phyloP scores from a whole-genome alignment of 2,113 vertebrate species.

The Xiphophorus hellerii region DNA sequence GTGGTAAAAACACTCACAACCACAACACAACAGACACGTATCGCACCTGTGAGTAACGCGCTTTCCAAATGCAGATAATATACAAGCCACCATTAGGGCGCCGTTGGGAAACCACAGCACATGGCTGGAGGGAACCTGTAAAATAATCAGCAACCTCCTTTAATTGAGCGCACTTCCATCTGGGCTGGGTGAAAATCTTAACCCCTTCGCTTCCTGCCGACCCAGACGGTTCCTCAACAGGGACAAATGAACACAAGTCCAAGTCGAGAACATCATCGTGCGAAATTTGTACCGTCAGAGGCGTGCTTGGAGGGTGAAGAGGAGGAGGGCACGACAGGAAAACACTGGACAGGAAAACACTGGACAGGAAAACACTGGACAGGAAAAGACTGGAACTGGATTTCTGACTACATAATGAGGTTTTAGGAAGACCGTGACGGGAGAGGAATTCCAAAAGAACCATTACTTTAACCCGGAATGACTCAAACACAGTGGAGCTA shows the following conservation, averaged over 20 bases:
- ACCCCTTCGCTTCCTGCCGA: conserved; percentile 38
- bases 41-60: not conserved
- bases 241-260: conserved; percentile 57
- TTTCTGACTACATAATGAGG: conserved; percentile 58
- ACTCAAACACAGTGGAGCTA: conserved; percentile 20
- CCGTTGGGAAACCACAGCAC: not conserved
- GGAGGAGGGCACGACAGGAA: conserved; percentile 42
- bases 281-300: conserved; percentile 47
- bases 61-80: not conserved
- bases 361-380: not conserved
- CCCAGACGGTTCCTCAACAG: conserved; percentile 13
- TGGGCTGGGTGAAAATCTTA: conserved; percentile 11
- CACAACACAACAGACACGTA: conserved; percentile 1
- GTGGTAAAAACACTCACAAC: conserved; percentile 4
- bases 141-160: conserved; percentile 14
- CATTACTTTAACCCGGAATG: conserved; percentile 44
- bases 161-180: conserved; percentile 13
- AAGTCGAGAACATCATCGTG: conserved; percentile 47
- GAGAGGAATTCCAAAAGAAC: conserved; percentile 53
- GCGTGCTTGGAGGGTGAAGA: not conserved
- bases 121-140: conserved; percentile 2
- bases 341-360: not conserved
- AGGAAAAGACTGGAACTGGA: conserved; percentile 56
- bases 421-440: conserved; percentile 38
- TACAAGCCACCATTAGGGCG: not conserved